Base-by-base conservation (phyloP, 2,113 vertebrate genomes). In the Cyphomyrus discorhynchus region DNA sequence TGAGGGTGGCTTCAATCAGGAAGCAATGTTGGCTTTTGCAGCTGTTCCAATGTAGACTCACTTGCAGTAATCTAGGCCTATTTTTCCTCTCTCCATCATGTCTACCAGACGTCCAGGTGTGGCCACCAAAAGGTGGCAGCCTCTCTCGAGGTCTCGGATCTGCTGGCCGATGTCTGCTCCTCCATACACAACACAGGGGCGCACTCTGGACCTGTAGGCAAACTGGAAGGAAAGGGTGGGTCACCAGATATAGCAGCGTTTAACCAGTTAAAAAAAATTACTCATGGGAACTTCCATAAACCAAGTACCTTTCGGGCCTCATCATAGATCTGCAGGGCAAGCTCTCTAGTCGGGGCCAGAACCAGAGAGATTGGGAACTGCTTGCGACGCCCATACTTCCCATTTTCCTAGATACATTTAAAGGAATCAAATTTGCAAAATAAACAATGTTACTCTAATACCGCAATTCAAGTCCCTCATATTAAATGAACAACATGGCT, bases 61-160 rank as follows among this genome's bases (percentile, higher is more conserved):
- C 98, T 97, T 99, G 98, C 98, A 99, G 91, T 97, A 98, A 92
- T 99, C 98, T 92, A 99, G 93, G 89, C 98, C 98, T 39, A 99
- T 98, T 94, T 99, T 99, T 77, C 98, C 98, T 89, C 98, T 95
- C 94, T 99, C 98, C 97, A 99, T 99, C 98, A 99, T 99, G 94
- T 99, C 98, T 92, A 99, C 98, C 86, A 99, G 95, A 91, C 98
- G 96, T 45, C 98, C 98, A 19, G 98, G 98, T 52, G 98, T 99
- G 27, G 98, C 98, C 86, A 99, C 98, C 93, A 99, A 95, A 89
- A 99, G 96, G 92, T 99, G 98, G 92, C 98, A 99, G 49, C 98
- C 98, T 93, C 97, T 96, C 93, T 99, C 98, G 7, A 99, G 94
- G 86, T 99, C 98, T 90, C 98, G 95, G 70, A 99, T 99, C 94